Evolutionary conservation across 2,888 invertebrate genomes (phyloP).

Genomic region (Glaucopsyche alexis): DNA sequence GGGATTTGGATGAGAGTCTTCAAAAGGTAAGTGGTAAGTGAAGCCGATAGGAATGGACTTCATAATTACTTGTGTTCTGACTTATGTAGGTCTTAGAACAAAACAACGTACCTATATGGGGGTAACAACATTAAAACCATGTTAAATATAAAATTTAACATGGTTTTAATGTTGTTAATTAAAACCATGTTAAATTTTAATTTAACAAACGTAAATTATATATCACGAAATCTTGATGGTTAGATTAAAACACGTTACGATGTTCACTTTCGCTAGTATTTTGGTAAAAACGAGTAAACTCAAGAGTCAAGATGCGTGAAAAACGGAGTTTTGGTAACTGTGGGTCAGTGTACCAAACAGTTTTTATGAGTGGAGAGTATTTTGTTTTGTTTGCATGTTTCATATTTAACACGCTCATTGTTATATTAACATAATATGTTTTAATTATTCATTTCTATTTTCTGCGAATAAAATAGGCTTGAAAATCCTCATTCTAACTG

Average conservation of each 20-base stretch:
- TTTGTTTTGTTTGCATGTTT: conserved; percentile 7
- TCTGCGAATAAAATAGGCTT: no score
- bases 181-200: background rate
- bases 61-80: background rate
- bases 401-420: background rate
- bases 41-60: no score
- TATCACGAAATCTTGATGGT: background rate
- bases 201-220: conserved; percentile 1
- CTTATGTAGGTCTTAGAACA: no score
- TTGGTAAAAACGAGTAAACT: conserved; percentile 1
- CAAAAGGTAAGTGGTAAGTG: no score
- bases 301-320: background rate
- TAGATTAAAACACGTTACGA: background rate
- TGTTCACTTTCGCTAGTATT: conserved; percentile 26
- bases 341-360: conserved; percentile 26
- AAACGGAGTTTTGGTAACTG: background rate
- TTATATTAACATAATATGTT: background rate
- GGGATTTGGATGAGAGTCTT: no score
- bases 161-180: background rate
- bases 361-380: background rate
- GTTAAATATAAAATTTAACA: background rate
- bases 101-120: no score
- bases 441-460: background rate
- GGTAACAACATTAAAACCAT: background rate
- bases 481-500: no score